phyloP scores from a whole-genome alignment of 1,140 invertebrate genomes.

The Hylaeus volcanicus region DNA sequence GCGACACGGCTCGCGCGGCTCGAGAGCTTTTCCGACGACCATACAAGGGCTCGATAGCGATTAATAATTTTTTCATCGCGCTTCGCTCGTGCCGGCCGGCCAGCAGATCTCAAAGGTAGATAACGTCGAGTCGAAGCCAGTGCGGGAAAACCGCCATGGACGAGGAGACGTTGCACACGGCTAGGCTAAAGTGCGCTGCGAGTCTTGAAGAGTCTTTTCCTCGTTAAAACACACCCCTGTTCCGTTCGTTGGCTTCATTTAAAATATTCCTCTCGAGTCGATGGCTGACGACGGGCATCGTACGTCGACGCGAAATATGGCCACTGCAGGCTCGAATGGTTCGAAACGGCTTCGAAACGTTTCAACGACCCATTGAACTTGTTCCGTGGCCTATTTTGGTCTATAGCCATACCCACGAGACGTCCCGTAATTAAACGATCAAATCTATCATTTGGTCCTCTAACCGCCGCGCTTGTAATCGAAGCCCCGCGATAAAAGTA shows the following conservation, averaged over 20 bases:
- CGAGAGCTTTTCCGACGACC: not conserved
- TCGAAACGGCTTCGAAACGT: no score
- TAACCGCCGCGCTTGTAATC: no score
- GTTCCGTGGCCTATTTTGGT: no score
- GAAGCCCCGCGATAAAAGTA: no score
- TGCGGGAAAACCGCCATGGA: not conserved
- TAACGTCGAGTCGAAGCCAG: constrained; percentile 2
- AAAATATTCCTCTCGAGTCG: constrained; percentile 6
- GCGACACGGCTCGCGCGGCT: not conserved
- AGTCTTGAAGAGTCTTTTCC: constrained; percentile 13
- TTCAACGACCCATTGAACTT: no score
- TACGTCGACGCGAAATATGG: not conserved
- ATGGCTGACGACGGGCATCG: not conserved
- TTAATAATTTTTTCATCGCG: constrained; percentile 62
- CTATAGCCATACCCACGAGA: no score
- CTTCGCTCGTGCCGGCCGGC: constrained; percentile 27
- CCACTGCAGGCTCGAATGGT: no score
- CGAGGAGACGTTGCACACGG: not conserved
- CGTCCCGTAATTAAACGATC: no score
- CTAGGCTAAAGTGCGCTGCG: not conserved
- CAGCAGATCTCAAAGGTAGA: constrained; percentile 50
- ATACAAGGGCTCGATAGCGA: constrained; percentile 48
- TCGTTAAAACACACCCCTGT: not conserved
- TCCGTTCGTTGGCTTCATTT: not conserved
- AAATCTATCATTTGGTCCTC: no score